A percentile compares a stretch with the other conserved stretches of the same genome.
Evolutionary conservation across 2,797 vertebrate species (phyloP).

Genomic region (Enteromius argenteus): DNA sequence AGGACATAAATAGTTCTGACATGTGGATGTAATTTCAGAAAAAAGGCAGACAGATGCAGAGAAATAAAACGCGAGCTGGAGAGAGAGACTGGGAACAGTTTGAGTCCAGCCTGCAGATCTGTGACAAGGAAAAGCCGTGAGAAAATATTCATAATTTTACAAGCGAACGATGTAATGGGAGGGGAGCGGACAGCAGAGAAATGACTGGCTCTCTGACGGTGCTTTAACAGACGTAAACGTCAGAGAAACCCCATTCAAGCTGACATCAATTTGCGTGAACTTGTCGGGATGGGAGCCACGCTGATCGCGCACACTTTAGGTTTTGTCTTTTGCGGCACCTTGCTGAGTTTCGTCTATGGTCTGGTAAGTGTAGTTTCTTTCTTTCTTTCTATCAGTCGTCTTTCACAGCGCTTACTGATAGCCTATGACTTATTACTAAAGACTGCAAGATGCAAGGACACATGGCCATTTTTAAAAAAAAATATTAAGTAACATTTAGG

Average conservation of each 20-base stretch:
- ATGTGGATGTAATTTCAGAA: slow-evolving; percentile 87
- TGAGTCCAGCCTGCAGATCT: slow-evolving; percentile 73
- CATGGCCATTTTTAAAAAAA: background rate
- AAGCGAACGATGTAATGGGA: slow-evolving; percentile 64
- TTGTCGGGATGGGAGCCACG: slow-evolving; percentile 89
- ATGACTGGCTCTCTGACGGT: slow-evolving; percentile 67
- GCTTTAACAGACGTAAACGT: slow-evolving; percentile 70
- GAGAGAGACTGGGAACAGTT: slow-evolving; percentile 60
- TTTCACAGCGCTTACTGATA: background rate
- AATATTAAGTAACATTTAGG: background rate
- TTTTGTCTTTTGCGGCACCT: slow-evolving; percentile 86
- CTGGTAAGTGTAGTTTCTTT: slow-evolving; percentile 86
- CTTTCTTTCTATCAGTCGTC: background rate
- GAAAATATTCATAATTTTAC: slow-evolving; percentile 78
- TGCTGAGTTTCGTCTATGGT: slow-evolving; percentile 82
- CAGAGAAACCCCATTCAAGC: slow-evolving; percentile 59
- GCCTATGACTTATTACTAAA: background rate
- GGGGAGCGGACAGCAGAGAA: slow-evolving; percentile 74
- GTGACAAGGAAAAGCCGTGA: slow-evolving; percentile 69
- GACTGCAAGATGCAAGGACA: background rate
- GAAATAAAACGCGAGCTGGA: slow-evolving; percentile 66
- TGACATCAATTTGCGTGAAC: slow-evolving; percentile 65
- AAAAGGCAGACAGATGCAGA: slow-evolving; percentile 64
- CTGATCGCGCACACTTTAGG: slow-evolving; percentile 84
- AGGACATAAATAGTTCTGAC: slow-evolving; percentile 87